Base-by-base conservation (phyloP, 2,888 invertebrate genomes). In the Drosophila helvetica region DNA sequence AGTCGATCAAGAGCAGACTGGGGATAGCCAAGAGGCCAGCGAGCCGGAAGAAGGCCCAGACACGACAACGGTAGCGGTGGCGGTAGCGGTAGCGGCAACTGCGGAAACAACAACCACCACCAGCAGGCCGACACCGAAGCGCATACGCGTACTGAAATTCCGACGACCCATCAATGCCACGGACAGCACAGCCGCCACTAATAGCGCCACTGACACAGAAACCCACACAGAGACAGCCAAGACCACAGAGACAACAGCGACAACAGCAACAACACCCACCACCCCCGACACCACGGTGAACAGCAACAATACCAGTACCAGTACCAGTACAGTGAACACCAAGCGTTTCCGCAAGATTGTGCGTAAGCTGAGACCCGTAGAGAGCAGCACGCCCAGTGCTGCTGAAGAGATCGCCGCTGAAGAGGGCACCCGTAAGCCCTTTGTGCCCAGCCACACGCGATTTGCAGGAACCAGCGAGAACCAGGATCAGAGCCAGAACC, bases 261-360 rank as follows among this genome's bases (percentile, higher is more conserved):
- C 57, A 38, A 70, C 38, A 70, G 58, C 75, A 59, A 67, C 74
- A 72, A 38, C 22, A 42, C 58, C 47, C 19, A 22, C 22, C 22
- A 22, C 3, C 18, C 64, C 30, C 67, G 48, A 64, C 52, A 25
- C 30, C 68, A 67, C 71, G 51, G 61, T 56, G 38, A 51, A 66
- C 52, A 70, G 59, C 68, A 38, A 76, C 51, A 75, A 8, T 8
- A 27, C 27, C 27, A 22, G 5, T 0, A 22, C 22, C 51, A 75
- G 2, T 8, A 27, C 27, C 27, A 22, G 5, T 0, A 22, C 22
- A 22, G 22, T 22, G 0, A 27, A 88, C 25, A 80, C 75, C 27
- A 90, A 91, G 78, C 89, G 88, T 30, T 80, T 89, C 69, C 89
- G 91, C 7, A 90, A 90, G 60, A 75, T 90, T 46, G 86, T 90